Percentiles rank a stretch among this genome's conserved stretches.
Evolutionary conservation across 2,888 invertebrate genomes (phyloP).

Genomic region (Tipula vernalis): DNA sequence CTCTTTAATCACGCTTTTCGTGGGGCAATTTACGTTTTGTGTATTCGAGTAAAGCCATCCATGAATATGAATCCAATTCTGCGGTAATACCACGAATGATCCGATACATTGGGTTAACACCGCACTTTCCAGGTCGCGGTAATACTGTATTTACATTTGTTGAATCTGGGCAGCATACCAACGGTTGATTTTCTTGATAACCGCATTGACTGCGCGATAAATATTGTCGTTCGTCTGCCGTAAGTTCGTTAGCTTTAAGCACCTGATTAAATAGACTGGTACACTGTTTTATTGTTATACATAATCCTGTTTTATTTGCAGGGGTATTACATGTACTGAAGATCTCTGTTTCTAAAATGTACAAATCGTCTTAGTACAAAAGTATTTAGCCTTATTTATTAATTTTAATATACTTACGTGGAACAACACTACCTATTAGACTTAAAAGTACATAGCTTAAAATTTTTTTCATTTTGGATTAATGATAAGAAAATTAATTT

Average conservation of each 20-base stretch:
- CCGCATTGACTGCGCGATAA: constrained; percentile 50
- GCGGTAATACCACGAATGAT: constrained; percentile 43
- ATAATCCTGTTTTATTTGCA: neutral
- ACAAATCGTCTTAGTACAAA: neutral
- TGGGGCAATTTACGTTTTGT: constrained; percentile 14
- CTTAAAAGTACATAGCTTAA: neutral
- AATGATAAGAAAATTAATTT: neutral
- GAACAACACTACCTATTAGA: neutral
- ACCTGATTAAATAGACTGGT: constrained; percentile 29
- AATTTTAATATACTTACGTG: neutral
- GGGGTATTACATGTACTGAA: neutral
- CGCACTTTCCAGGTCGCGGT: constrained; percentile 7
- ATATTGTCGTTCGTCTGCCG: constrained; percentile 29
- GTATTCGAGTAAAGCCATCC: constrained; percentile 29
- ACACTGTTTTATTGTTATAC: neutral
- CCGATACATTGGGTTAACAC: constrained; percentile 26
- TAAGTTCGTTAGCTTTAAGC: neutral
- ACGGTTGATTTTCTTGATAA: constrained; percentile 41
- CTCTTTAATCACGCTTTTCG: neutral
- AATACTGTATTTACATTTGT: neutral
- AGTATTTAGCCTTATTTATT: neutral
- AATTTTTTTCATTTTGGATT: neutral
- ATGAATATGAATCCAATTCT: constrained; percentile 44
- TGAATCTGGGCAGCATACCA: constrained; percentile 24
- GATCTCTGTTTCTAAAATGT: neutral